Evolutionary conservation across 2,888 invertebrate genomes (phyloP), one percentile per base, ranked within the genome.

Genomic region (Dynastes grantii): DNA sequence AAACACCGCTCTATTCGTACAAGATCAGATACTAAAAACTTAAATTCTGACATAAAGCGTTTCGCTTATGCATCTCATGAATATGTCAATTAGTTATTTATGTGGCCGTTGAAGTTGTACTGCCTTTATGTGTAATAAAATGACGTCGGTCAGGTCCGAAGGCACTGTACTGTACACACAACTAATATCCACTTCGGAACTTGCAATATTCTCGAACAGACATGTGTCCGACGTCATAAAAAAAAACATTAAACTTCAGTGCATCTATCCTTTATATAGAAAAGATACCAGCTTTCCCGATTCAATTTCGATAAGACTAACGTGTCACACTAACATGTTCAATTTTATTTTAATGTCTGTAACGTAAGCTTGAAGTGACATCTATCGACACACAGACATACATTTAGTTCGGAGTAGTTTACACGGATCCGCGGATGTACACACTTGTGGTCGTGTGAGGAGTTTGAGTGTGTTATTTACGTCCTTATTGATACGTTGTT

Each of bases 221-320:
- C 65, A 45, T 37, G 22, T 40, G 37, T 45, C 45, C 40, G 65
- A 8, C 37, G 65, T 40, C 32, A n/a, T 65, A 11, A 65, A 65
- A 22, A 22, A 65, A 22, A 16, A 29, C 65, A 65, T 65, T 65
- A 65, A 40, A 16, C 2, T n/a, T 40, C n/a, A 22, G 45, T n/a
- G 37, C 64, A 65, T 65, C 40, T 65, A 37, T 65, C 65, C 45
- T 65, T 45, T 45, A 45, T 65, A 65, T 45, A 45, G 45, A 6
- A n/a, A n/a, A 37, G 45, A 65, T 22, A 65, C 37, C 45, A 9
- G 16, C 45, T 22, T 65, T 65, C 8, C 16, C 22, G 65, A 65
- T 65, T 65, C 65, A 40, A 65, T 65, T 65, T 65, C 45, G 65
- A 65, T 65, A 65, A 65, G 45, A 16, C 16, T 65, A 16, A n/a